Percentiles rank a stretch among this genome's conserved stretches.
phyloP scores from a whole-genome alignment of 2,113 vertebrate genomes.

The Apistogramma diplotaenia region DNA sequence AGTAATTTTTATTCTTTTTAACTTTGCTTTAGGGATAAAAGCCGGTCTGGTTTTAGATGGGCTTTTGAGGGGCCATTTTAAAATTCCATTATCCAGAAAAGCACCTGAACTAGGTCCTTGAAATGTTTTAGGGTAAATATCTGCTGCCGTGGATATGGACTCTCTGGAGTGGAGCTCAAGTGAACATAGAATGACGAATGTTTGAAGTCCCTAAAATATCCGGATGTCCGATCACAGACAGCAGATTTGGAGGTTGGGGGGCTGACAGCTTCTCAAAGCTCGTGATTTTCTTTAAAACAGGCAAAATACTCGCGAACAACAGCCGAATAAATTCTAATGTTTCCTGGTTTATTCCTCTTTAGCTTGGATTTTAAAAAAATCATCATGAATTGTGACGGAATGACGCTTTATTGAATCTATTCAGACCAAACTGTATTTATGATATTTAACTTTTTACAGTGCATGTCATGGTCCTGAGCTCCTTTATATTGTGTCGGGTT shows the following conservation, averaged over 20 bases:
- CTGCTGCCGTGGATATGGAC: not conserved
- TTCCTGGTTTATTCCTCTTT: not conserved
- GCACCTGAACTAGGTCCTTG: not conserved
- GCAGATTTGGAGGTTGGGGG: not conserved
- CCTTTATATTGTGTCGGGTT: not conserved
- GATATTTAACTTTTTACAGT: not conserved
- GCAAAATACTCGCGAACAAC: too few relatives aligned
- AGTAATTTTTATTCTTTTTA: not conserved
- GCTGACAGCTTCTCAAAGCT: not conserved
- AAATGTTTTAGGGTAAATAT: not conserved
- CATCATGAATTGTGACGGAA: not conserved
- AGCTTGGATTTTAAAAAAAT: fast-evolving
- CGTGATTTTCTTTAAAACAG: not conserved
- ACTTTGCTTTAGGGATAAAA: not conserved
- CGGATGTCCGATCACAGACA: not conserved
- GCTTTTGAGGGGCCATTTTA: not conserved
- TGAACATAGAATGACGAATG: not conserved
- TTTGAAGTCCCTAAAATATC: not conserved
- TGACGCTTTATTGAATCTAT: not conserved
- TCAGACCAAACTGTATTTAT: not conserved
- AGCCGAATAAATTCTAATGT: not conserved
- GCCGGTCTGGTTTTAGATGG: too few relatives aligned
- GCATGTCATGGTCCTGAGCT: too few relatives aligned
- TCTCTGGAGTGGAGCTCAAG: not conserved
- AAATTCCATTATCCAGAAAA: not conserved